Base-by-base conservation (phyloP, 35 echinoderm and acorn worm species). In the Stichopus chloronotus region DNA sequence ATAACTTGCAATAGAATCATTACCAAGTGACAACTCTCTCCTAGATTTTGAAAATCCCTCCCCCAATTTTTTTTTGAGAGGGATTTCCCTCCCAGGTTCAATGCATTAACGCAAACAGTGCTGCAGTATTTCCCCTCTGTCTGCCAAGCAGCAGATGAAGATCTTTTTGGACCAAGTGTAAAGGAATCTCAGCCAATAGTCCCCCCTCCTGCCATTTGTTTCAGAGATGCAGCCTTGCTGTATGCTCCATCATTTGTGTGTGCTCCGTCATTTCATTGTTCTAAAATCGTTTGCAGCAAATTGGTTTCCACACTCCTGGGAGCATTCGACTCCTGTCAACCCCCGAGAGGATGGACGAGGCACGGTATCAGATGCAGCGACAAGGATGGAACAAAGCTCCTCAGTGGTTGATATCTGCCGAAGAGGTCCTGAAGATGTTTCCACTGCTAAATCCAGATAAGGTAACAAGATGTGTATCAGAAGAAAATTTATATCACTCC, bases 251-350 rank as follows among this genome's bases (percentile, higher is more conserved):
- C 78, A 12, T 52, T 78, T 78, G 0, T 19, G 4, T 79, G 2
- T 92, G 19, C 53, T 60, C 16, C 81, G 6, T 1, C 30, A 43
- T 43, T 43, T 43, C 30, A 43, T 43, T 43, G 30, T 43, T 43
- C 30, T 43, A 43, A 43, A 43, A 43, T 85, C n/a, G 16, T 24
- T 94, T 81, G 8, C 63, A 99, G 97, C 93, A 96, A 95, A 92
- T 99, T 19, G 97, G 97, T 16, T 99, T 99, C 87, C 97, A 99
- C 63, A 93, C 57, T 22, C 97, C 97, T 20, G 97, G 97, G 7
- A 99, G 97, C 71, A 87, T 99, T 16, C 59, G 97, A 20, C 16
- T 99, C 52, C 25, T 96, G 1, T 19, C 63, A 5, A 99, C 94
- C 13, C 97, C 97, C 60, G 82, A 93, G n/a, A 87, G 97, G 21